Evolutionary conservation across 2,888 invertebrate species (phyloP).

Genomic region (Sycophila texana): DNA sequence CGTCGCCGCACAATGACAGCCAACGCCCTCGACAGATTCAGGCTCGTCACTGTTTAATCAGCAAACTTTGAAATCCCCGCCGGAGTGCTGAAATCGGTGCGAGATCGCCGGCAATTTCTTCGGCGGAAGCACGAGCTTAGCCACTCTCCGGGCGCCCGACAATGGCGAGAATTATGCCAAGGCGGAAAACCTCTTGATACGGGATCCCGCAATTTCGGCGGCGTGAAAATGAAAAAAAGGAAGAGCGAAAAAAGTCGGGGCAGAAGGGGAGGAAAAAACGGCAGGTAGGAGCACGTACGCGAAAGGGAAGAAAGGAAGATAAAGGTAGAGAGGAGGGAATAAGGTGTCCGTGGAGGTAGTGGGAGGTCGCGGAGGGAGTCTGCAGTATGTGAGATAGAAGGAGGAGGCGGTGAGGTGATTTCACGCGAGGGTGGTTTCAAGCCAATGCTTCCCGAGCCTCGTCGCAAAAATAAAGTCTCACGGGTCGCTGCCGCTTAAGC

Average conservation of each 20-base stretch:
- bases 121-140: neutral
- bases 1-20: conserved; percentile 11
- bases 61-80: conserved; percentile 14
- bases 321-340: neutral
- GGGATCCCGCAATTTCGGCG: conserved; percentile 14
- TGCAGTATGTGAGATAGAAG: conserved; percentile 61
- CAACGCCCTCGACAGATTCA: conserved; percentile 13
- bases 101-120: conserved; percentile 16
- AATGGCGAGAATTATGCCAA: conserved; percentile 32
- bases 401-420: conserved; percentile 63
- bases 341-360: neutral
- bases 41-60: conserved; percentile 12
- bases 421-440: conserved; percentile 64
- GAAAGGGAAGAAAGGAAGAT: conserved; percentile 5
- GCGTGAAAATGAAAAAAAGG: conserved; percentile 25
- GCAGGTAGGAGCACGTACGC: neutral
- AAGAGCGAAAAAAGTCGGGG: conserved; percentile 3
- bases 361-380: conserved; percentile 45
- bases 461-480: conserved; percentile 62
- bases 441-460: conserved; percentile 58
- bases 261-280: neutral
- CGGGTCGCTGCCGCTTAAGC: conserved; percentile 60
- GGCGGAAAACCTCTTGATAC: conserved; percentile 28
- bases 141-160: neutral
- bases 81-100: no score